Conservation (phyloP, 92 coral and sea anemone species). For the Epizoanthus fatuus region DNA sequence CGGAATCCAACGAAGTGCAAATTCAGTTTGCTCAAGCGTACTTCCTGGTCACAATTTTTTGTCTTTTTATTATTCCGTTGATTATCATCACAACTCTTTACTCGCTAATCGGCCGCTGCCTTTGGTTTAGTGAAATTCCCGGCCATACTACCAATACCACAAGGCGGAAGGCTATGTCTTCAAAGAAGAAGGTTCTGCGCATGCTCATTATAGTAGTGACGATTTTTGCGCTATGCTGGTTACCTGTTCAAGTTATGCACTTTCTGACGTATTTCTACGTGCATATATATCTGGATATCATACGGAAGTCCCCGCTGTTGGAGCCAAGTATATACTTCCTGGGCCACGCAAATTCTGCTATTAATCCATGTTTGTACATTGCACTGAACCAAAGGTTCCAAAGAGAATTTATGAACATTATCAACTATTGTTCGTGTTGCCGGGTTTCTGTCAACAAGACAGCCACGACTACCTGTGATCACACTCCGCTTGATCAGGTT, state of each 20-base stretch:
- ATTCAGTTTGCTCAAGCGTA: slow-evolving; percentile 74
- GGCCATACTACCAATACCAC: slow-evolving; percentile 73
- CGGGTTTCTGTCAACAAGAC: not conserved
- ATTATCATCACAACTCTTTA: slow-evolving; percentile 70
- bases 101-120: slow-evolving; percentile 76
- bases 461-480: no score
- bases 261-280: slow-evolving; percentile 58
- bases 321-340: slow-evolving; percentile 74
- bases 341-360: slow-evolving; percentile 90
- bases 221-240: slow-evolving; percentile 86
- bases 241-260: slow-evolving; percentile 86
- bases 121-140: slow-evolving; percentile 85
- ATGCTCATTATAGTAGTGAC: slow-evolving; percentile 86
- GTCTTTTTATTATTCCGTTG: slow-evolving; percentile 76
- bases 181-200: slow-evolving; percentile 89
- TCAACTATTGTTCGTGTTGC: slow-evolving; percentile 36
- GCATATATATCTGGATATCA: slow-evolving; percentile 16
- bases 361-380: slow-evolving; percentile 85
- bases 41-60: slow-evolving; percentile 71
- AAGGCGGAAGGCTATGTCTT: slow-evolving; percentile 67
- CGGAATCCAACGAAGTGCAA: slow-evolving; percentile 32
- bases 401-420: slow-evolving; percentile 76
- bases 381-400: slow-evolving; percentile 78
- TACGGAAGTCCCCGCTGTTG: not conserved
- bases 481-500: no score